These are phyloP conservation scores for Ornithorhynchus anatinus DNA, from an alignment of 2,113 vertebrate genomes.

Conservation along the genomic window DNA sequence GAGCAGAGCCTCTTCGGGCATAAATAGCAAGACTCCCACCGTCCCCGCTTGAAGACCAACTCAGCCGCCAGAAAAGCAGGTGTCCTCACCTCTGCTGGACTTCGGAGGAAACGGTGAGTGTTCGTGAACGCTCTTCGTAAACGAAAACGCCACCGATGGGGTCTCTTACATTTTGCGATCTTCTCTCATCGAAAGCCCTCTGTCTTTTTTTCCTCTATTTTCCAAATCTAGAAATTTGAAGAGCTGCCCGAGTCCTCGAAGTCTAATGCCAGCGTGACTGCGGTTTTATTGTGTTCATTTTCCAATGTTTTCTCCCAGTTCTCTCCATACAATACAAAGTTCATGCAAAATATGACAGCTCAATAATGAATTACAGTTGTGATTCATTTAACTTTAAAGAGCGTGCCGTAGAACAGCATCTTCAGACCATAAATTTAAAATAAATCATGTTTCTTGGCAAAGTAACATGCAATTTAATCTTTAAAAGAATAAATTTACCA, in stretches of 20 bases:
- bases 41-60: constrained; percentile 79
- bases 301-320: not conserved
- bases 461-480: constrained; percentile 44
- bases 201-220: not conserved
- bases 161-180: not conserved
- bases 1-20: constrained; percentile 72
- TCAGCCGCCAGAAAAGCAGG: constrained; percentile 76
- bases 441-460: constrained; percentile 51
- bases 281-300: constrained; percentile 14
- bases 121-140: constrained; percentile 34
- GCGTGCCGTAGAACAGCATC: constrained; percentile 38
- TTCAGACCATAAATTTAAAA: constrained; percentile 46
- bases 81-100: constrained; percentile 56
- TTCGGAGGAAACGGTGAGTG: constrained; percentile 67
- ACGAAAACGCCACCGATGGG: not conserved
- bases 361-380: constrained; percentile 36
- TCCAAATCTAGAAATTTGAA: constrained; percentile 8
- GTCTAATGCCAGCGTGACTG: constrained; percentile 5
- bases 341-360: constrained; percentile 11
- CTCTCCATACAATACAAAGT: constrained; percentile 1
- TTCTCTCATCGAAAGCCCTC: constrained; percentile 37
- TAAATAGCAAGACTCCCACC: constrained; percentile 78
- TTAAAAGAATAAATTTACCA: constrained; percentile 47
- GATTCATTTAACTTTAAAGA: constrained; percentile 34
- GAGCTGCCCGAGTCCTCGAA: not conserved